phyloP scores from a whole-genome alignment of 1,140 invertebrate species.

The Trypoxylus dichotomus region DNA sequence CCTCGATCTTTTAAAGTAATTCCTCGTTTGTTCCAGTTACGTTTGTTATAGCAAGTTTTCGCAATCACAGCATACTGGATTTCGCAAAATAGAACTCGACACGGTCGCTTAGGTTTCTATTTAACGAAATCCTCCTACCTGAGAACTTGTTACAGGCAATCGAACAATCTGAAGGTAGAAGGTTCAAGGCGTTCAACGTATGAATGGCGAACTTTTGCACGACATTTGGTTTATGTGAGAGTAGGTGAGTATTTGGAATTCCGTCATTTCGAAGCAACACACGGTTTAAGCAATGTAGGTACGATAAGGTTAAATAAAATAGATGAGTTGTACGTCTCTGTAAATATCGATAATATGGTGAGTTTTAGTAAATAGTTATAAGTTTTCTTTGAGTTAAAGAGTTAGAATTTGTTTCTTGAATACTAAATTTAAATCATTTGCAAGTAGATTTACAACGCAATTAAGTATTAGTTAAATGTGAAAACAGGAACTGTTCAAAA shows the following conservation, averaged over 20 bases:
- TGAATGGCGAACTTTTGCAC: slow-evolving; percentile 12
- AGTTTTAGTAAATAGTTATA: no score
- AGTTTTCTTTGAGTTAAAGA: no score
- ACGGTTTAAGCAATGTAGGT: no score
- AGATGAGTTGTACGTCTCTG: background rate
- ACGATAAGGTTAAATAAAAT: background rate
- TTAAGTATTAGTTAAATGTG: no score
- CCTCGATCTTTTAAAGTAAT: no score
- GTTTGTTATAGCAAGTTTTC: background rate
- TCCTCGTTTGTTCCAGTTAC: no score
- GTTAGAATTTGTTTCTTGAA: no score
- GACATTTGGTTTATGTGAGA: background rate
- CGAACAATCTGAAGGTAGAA: slow-evolving; percentile 32
- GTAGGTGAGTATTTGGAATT: background rate
- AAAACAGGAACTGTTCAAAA: no score
- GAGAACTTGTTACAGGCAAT: slow-evolving; percentile 72
- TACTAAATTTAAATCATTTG: no score
- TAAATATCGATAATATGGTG: no score
- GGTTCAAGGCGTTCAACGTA: slow-evolving; percentile 26
- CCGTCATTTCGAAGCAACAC: background rate
- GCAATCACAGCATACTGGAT: slow-evolving; percentile 14
- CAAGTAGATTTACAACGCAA: no score
- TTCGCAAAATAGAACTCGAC: slow-evolving; percentile 39
- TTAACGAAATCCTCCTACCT: slow-evolving; percentile 57
- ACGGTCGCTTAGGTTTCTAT: slow-evolving; percentile 32